Evolutionary conservation across 1,140 invertebrate species (phyloP), one percentile per base, ranked within the genome.

Genomic region (Micrasema longulum): DNA sequence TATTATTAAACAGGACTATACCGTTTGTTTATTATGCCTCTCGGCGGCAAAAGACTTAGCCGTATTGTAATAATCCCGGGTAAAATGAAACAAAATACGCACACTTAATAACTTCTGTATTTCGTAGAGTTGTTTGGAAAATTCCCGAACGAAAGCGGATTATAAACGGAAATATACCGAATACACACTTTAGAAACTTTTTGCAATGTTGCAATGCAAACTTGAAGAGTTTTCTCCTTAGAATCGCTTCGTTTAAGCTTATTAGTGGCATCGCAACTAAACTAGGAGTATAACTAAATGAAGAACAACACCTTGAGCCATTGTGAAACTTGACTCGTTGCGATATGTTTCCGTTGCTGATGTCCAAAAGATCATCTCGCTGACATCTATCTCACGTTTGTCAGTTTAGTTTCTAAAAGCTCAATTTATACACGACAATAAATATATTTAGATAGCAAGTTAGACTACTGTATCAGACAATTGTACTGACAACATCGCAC

Each of bases 401-500:
- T 53, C 50, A 53, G 38, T 63, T 63, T 18, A 35, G 16, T 23
- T 18, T 43, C 35, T 41, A 35, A 67, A 31, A 22, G 48, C 65
- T 67, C 20, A 67, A 67, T 67, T 67, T 53, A 67, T 67, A 36
- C 63, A 52, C 14, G 48, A 66, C 65, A 55, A 67, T 67, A 67
- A 52, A 67, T 67, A 53, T 11, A 67, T 48, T 50, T 26, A 20
- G 1, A 23, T 50, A 14, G 23, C 63, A 4, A 45, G 20, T 62
- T n/a, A 6, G 47, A n/a, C n/a, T n/a, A n/a, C n/a, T n/a, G n/a
- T n/a, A n/a, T n/a, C n/a, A n/a, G n/a, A n/a, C n/a, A n/a, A n/a
- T n/a, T n/a, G n/a, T n/a, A n/a, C n/a, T n/a, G n/a, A n/a, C n/a
- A n/a, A n/a, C n/a, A n/a, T n/a, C n/a, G n/a, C n/a, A n/a, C n/a